Conservation (phyloP, 2,113 vertebrate species). For the Aegithalos caudatus region DNA sequence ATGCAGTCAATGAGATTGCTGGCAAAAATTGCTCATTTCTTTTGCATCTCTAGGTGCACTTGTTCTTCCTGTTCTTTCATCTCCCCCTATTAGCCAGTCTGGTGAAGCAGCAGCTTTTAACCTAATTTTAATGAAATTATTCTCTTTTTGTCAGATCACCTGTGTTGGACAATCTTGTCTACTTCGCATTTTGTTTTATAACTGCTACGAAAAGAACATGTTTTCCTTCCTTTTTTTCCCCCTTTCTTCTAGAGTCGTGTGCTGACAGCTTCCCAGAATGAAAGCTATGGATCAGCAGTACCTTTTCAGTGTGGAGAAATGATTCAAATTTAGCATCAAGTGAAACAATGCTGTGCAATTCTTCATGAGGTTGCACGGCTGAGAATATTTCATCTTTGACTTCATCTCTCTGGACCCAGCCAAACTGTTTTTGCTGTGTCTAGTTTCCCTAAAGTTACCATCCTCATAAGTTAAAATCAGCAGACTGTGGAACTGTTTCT, state of each 20-base stretch:
- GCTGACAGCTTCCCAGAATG: neutral
- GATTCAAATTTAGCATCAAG: neutral
- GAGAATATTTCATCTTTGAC: neutral
- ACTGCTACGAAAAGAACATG: neutral
- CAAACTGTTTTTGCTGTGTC: neutral
- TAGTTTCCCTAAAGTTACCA: neutral
- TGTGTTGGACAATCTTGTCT: neutral
- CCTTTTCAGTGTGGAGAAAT: neutral
- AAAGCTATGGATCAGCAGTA: neutral
- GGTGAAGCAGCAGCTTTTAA: neutral
- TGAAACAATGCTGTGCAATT: rapidly evolving
- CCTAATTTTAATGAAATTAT: neutral
- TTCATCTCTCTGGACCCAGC: neutral
- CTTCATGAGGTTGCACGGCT: neutral
- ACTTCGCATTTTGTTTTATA: neutral
- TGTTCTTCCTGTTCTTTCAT: neutral
- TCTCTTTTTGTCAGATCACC: neutral
- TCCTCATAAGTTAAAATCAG: neutral
- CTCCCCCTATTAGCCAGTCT: neutral
- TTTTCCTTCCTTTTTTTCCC: neutral
- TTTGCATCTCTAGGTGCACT: neutral
- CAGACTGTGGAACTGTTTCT: neutral
- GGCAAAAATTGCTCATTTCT: neutral
- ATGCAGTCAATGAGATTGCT: neutral
- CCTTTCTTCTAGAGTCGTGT: rapidly evolving